A percentile compares a stretch with the other conserved stretches of the same genome.
Conservation (phyloP, 2,888 invertebrate genomes). For the Lysandra bellargus region DNA sequence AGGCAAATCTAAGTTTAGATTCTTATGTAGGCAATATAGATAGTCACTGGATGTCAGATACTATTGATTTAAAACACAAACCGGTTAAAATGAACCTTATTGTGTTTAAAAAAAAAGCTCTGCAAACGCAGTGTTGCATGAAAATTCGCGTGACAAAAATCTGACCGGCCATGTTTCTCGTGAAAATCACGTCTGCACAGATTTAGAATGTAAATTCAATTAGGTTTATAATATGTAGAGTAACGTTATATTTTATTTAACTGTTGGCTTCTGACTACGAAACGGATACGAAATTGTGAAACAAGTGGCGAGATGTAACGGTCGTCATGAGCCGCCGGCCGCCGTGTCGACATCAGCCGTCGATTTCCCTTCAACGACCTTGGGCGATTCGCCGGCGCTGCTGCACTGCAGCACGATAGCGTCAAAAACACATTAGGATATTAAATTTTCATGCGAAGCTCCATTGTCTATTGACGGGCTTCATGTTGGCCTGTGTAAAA, state of each 20-base stretch:
- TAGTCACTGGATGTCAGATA: not conserved
- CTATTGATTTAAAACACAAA: not conserved
- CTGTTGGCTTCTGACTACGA: constrained; percentile 21
- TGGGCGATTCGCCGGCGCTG: constrained; percentile 58
- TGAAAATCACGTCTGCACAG: constrained; percentile 50
- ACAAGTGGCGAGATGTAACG: constrained; percentile 62
- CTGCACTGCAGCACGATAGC: constrained; percentile 53
- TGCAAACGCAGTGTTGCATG: constrained; percentile 66
- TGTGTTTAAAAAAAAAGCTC: constrained; percentile 60
- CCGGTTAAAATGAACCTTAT: constrained; percentile 45
- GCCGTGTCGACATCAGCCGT: constrained; percentile 63
- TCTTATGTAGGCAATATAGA: not conserved
- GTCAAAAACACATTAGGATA: constrained; percentile 41
- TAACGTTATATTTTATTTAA: not conserved
- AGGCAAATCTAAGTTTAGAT: not conserved
- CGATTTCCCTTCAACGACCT: constrained; percentile 78
- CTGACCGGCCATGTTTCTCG: constrained; percentile 49
- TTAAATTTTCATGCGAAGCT: not conserved
- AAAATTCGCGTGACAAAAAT: constrained; percentile 65
- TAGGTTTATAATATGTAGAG: not conserved
- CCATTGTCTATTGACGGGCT: not conserved
- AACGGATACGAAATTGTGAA: constrained; percentile 38
- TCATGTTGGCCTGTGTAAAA: not conserved
- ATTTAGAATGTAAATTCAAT: constrained; percentile 8
- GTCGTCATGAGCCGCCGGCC: constrained; percentile 51